Evolutionary conservation across 2,797 vertebrate genomes (phyloP).

Genomic region (Falco rusticolus): DNA sequence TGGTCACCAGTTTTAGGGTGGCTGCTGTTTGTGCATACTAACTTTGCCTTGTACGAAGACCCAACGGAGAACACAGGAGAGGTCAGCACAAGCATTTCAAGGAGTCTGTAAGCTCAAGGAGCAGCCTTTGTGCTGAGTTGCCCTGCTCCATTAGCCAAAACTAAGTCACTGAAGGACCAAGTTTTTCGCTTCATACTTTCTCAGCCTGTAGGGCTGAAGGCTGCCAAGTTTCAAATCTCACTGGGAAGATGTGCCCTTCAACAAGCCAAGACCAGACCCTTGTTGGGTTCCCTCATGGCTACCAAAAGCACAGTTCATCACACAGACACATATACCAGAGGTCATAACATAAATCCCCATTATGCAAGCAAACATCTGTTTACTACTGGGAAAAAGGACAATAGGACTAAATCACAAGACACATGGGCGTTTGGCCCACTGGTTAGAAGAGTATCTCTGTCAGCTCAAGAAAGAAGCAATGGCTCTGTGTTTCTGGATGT

Average conservation of each 20-base stretch:
- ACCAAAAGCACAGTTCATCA: not conserved
- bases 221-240: not conserved
- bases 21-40: not conserved
- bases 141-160: not conserved
- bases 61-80: not conserved
- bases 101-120: not conserved
- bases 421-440: not conserved
- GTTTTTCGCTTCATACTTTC: not conserved
- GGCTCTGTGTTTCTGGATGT: not conserved
- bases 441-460: not conserved
- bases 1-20: not conserved
- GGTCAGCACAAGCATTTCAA: not conserved
- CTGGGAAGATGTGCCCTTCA: not conserved
- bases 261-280: not conserved
- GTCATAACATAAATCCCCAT: not conserved
- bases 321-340: not conserved
- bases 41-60: not conserved
- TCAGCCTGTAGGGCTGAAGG: not conserved
- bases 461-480: constrained; percentile 12
- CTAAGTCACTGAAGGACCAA: not conserved
- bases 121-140: not conserved
- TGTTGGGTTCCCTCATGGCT: not conserved
- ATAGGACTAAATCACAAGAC: not conserved
- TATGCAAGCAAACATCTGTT: constrained; percentile 18
- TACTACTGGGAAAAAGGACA: not conserved